phyloP scores from a whole-genome alignment of 1,140 invertebrate species.

The Achroia grisella region DNA sequence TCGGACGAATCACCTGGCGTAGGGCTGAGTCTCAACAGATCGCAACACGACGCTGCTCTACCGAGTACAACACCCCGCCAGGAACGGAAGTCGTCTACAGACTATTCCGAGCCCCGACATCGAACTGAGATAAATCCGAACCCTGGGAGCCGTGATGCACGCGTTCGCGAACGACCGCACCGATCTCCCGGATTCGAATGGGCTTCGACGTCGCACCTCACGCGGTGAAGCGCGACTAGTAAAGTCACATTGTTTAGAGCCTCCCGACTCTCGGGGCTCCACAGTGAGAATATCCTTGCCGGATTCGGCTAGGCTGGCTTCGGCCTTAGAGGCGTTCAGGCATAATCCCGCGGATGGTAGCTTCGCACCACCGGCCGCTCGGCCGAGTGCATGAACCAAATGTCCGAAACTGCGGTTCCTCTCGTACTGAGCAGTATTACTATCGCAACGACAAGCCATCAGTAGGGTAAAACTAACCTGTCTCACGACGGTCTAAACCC shows the following conservation, averaged over 20 bases:
- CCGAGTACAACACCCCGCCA: constrained; percentile 76
- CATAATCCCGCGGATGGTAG: constrained; percentile 88
- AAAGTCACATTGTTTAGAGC: constrained; percentile 75
- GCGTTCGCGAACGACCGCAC: background rate
- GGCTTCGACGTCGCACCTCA: constrained; percentile 1
- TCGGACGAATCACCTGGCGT: no score
- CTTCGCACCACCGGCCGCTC: constrained; percentile 81
- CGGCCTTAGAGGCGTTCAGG: constrained; percentile 89
- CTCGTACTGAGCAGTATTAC: constrained; percentile 75
- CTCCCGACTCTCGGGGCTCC: constrained; percentile 73
- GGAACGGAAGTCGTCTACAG: constrained; percentile 75
- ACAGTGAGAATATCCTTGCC: constrained; percentile 68
- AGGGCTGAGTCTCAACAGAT: no score
- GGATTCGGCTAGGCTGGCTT: constrained; percentile 79
- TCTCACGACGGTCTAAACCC: constrained; percentile 86
- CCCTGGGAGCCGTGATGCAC: constrained; percentile 12
- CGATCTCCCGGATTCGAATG: constrained; percentile 1
- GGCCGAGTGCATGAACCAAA: constrained; percentile 82
- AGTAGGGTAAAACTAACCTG: constrained; percentile 83
- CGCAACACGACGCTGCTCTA: constrained; percentile 26
- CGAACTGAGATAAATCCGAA: constrained; percentile 46
- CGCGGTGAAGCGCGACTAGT: constrained; percentile 77
- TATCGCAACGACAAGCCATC: constrained; percentile 71
- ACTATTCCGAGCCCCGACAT: constrained; percentile 73
- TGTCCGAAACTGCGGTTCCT: constrained; percentile 84